Evolutionary conservation across 1,140 invertebrate genomes (phyloP).

Genomic region (Branchinecta lynchi): DNA sequence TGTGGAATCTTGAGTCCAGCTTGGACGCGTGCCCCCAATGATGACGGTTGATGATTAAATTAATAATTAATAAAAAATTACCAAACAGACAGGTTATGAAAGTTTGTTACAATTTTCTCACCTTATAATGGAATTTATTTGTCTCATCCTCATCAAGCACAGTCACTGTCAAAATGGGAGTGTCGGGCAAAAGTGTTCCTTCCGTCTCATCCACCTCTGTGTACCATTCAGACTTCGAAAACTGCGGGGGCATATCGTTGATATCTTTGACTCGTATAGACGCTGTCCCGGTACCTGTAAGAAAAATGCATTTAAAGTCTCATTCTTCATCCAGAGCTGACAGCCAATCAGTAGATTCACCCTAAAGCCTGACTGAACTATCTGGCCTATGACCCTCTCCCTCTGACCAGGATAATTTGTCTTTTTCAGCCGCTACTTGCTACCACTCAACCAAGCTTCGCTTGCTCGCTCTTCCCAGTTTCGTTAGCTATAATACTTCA

Average conservation of each 20-base stretch:
- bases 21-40: too few relatives aligned
- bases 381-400: too few relatives aligned
- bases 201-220: constrained; percentile 95
- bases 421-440: too few relatives aligned
- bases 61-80: background rate
- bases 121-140: constrained; percentile 91
- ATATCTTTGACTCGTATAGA: constrained; percentile 88
- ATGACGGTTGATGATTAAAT: too few relatives aligned
- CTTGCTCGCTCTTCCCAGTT: too few relatives aligned
- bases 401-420: too few relatives aligned
- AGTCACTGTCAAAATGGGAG: constrained; percentile 81
- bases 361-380: background rate
- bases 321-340: background rate
- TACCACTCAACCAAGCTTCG: too few relatives aligned
- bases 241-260: constrained; percentile 84
- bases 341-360: background rate
- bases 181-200: constrained; percentile 78
- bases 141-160: constrained; percentile 92
- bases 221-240: constrained; percentile 89
- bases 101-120: constrained; percentile 24
- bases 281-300: constrained; percentile 63
- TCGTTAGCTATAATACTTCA: too few relatives aligned
- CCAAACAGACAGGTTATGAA: background rate
- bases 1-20: too few relatives aligned
- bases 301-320: constrained; percentile 12